phyloP scores from a whole-genome alignment of 2,797 vertebrate species.

The Valencia hispanica region DNA sequence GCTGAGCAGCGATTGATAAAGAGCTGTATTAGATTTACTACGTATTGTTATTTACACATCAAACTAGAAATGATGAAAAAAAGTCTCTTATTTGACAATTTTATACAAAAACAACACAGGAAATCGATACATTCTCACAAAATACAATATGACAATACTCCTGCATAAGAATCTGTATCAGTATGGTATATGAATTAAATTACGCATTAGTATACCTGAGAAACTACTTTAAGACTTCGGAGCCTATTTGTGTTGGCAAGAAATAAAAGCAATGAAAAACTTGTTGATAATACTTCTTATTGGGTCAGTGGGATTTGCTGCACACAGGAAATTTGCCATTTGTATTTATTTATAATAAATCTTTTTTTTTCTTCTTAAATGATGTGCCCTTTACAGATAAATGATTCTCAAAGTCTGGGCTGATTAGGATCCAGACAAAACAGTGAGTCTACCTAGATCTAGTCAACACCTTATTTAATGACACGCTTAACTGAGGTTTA shows the following conservation, averaged over 20 bases:
- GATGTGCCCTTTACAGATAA: not conserved
- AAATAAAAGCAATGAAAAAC: no score
- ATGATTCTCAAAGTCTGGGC: not conserved
- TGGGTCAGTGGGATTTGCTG: no score
- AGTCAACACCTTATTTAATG: not conserved
- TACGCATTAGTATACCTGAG: no score
- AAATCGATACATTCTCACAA: not conserved
- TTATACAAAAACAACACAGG: not conserved
- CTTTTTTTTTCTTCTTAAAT: not conserved
- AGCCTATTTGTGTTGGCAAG: no score
- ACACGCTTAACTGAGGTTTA: not conserved
- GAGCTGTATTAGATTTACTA: not conserved
- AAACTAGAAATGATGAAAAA: no score
- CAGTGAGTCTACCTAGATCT: not conserved
- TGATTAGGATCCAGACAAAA: not conserved
- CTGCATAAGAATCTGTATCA: no score
- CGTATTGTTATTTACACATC: not conserved
- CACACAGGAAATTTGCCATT: not conserved
- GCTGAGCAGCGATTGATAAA: constrained; percentile 50
- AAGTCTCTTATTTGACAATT: not conserved
- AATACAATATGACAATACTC: no score
- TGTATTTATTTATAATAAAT: not conserved
- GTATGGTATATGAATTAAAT: no score
- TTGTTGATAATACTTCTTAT: no score
- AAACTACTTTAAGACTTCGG: no score